Evolutionary conservation across 2,797 vertebrate species (phyloP), one percentile per base, ranked within the genome.

Genomic region (Pterois miles): DNA sequence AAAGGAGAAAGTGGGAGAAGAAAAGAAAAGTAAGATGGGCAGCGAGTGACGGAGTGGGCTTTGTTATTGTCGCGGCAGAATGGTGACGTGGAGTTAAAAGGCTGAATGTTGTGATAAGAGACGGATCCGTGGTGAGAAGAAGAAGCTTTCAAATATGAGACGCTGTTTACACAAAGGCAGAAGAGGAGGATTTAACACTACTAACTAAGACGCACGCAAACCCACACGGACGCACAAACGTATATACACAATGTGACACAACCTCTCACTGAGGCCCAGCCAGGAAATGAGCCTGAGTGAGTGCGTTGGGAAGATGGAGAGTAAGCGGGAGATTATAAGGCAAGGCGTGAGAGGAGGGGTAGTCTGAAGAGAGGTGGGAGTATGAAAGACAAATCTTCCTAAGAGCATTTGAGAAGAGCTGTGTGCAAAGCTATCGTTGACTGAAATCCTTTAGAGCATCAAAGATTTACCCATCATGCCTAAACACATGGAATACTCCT

Each of bases 381-480:
- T 91, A 92, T 93, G 93, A 93, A 94, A 94, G 93, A 93, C 93
- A 92, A 92, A 94, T 94, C 92, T 94, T 90, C 88, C 90, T 91
- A 91, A 92, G 91, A 93, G 86, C 72, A 57, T 90, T 91, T 89
- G 89, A 91, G 89, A 83, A 80, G 90, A 87, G 92, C 86, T 82
- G 65, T 81, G 82, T 74, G 91, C 86, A 89, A 86, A 90, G 91
- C 90, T 86, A 90, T 89, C 87, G 70, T 87, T 86, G 90, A 94
- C 89, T 89, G 77, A 92, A 93, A 93, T 93, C 90, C 91, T 89
- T 92, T 91, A 78, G 40, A 88, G 88, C 86, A 90, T 93, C 92
- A 92, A 88, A 91, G 86, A 91, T 91, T 87, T 88, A 83, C 91
- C 84, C 89, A 87, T 88, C 85, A 89, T 67, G 80, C 77, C 78